These are phyloP conservation scores for Ochotona curzoniae DNA, from an alignment of 2,113 vertebrate species.

Conservation along the genomic window DNA sequence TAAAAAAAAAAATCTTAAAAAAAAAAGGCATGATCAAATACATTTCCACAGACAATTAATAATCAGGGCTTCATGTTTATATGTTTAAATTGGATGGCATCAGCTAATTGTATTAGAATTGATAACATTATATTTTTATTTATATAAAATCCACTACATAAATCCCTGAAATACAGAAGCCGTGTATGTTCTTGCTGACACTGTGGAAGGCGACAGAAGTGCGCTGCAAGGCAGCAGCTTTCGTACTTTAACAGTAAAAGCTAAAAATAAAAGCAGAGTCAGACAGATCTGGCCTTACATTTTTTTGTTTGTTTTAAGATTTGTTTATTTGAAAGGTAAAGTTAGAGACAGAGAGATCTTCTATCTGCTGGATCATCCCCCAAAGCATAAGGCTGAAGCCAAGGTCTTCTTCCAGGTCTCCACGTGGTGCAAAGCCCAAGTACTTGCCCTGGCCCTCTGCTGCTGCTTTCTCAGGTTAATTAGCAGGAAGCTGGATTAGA, in stretches of 20 bases:
- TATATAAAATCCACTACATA: neutral
- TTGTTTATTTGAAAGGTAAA: no score
- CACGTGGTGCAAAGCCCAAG: no score
- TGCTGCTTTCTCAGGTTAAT: no score
- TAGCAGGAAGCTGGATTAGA: no score
- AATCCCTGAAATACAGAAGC: neutral
- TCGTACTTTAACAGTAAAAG: no score
- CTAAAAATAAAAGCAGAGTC: neutral
- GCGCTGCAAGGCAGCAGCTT: neutral
- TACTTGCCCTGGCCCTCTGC: no score
- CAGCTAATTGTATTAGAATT: neutral
- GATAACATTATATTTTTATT: slow-evolving; percentile 4
- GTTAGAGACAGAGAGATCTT: no score
- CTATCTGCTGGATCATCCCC: no score
- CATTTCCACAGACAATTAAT: slow-evolving; percentile 14
- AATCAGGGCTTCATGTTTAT: neutral
- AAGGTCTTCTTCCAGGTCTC: no score
- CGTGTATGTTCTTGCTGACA: neutral
- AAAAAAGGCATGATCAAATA: neutral
- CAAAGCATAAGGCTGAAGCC: no score
- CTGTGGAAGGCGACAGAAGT: neutral
- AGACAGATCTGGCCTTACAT: neutral
- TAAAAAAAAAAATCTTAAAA: no score
- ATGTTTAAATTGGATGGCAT: neutral
- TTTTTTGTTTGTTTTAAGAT: no score